Base-by-base conservation (phyloP, 1,140 invertebrate genomes). In the Conus betulinus region DNA sequence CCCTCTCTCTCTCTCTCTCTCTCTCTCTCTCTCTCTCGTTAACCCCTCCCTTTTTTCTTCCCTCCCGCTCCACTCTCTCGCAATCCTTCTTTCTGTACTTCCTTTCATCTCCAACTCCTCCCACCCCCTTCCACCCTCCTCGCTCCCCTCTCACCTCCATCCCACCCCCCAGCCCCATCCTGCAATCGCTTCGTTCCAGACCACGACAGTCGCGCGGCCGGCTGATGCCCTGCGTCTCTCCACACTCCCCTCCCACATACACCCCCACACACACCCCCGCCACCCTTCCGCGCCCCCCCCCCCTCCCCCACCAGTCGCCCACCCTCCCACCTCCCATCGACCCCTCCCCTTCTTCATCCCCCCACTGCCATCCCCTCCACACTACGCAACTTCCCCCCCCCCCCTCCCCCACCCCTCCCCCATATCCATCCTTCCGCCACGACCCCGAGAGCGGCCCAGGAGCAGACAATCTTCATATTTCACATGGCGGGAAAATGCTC, bases 391-490 rank as follows among this genome's bases (percentile, higher is more conserved):
- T 23, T 5, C 8, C 57, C 57, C 55, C 53, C 53, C 55, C 55
- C 63, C 23, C 27, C 74, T 63, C 67, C 85, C 17, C 7, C 1
- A 25, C 55, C n/a, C 25, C 5, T 63, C 60, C 23, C 84, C 60
- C 63, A 23, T 39, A 3, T 15, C 63, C 85, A 60, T 51, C 67
- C 23, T 60, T 25, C 67, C 25, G 3, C 84, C 17, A 25, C 57
- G 1, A 4, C 57, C 51, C 51, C 25, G 78, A 13, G 25, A 27
- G 11, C 78, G 67, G 84, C 71, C 67, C 67, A 53, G 23, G 67
- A 79, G 88, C 88, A 88, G 82, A 88, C 88, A 88, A 88, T 88
- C 88, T 88, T 88, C 88, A 88, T 88, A 88, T 88, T 88, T 88
- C 88, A 88, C 84, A 84, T 84, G 51, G 74, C 67, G 84, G 55